Base-by-base conservation (phyloP, 2,797 vertebrate genomes). In the Hyperoplus lanceolatus region DNA sequence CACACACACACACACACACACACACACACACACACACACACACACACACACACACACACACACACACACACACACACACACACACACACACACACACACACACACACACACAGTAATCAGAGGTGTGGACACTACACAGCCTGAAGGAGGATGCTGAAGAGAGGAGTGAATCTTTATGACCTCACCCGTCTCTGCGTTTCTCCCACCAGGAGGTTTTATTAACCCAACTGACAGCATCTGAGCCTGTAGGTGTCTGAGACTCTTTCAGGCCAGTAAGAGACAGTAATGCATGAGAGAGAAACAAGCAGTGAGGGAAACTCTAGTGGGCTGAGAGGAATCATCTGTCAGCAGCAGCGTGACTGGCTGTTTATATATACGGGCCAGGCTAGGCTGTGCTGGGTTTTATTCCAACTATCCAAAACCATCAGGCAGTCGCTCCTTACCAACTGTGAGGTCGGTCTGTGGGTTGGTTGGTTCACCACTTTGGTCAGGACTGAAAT, bases 111-210 rank as follows among this genome's bases (percentile, higher is more conserved):
- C 45, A 29, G 42, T 74, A 84, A 89, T 89, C 70, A 84, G 84
- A 90, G 79, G 83, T 89, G 89, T 75, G 76, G 91, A 92, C 80
- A 80, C 75, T 1, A 10, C 58, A 55, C 57, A 72, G 77, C 85
- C 85, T 41, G 84, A 63, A 85, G 90, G 79, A 79, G 63, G 84
- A 66, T 8, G 77, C 81, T 56, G 83, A 73, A 29, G 83, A 83
- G 80, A 64, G 73, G 70, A 80, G 66, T n/a, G 76, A 68, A 75
- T 85, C 75, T 36, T 45, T 36, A 54, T 77, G 80, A 90, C 67
- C 81, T 90, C 81, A 75, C 53, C 3, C 8, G 73, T 60, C 68
- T 61, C 43, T 42, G 42, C 2, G 56, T 68, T 48, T 88, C 66
- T 77, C 81, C 69, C 60, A 76, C 75, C 79, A 54, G 75, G 72